Base-by-base conservation (phyloP, 2,888 invertebrate species). In the Meteorus colon region DNA sequence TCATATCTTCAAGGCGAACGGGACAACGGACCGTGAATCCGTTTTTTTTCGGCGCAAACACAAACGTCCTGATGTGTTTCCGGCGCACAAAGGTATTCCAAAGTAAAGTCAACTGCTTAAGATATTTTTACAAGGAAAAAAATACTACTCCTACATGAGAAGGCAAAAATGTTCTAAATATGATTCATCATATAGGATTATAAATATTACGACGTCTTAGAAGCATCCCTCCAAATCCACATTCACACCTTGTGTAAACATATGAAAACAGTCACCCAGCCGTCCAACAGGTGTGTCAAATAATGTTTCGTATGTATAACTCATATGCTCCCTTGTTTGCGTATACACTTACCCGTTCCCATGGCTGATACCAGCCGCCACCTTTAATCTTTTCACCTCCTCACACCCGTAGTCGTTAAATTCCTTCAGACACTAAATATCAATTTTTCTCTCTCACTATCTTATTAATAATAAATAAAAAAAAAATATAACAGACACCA, bases 281-380 rank as follows among this genome's bases (percentile, higher is more conserved):
- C 14, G 41, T 29, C 16, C 14, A 45, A 65, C 41, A 55, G 31
- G 41, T 55, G 55, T 55, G 55, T 19, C 19, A 55, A 55, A 55
- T 55, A 55, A 19, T 55, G n/a, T 55, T 4, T 55, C n/a, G 4
- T 8, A 19, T 55, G 19, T 55, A 19, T 19, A 41, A n/a, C 8
- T 31, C 16, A n/a, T 63, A n/a, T 63, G 29, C 34, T 34, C 31
- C n/a, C 55, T 16, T 45, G 27, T 31, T 45, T 67, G 74, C 78
- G 62, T 73, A 60, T 63, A 76, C 75, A 87, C 88, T 88, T 86
- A 88, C 88, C 88, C 86, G 87, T 87, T 84, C 86, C 87, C 87
- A 87, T 88, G 86, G 87, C 86, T 85, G 86, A 82, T 79, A 81
- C 81, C 86, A 86, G 85, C 87, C 86, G 83, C 81, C 85, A 68